Percentiles rank a stretch among this genome's conserved stretches.
phyloP scores from a whole-genome alignment of 92 coral and sea anemone species.

The Parazoanthus darwini region DNA sequence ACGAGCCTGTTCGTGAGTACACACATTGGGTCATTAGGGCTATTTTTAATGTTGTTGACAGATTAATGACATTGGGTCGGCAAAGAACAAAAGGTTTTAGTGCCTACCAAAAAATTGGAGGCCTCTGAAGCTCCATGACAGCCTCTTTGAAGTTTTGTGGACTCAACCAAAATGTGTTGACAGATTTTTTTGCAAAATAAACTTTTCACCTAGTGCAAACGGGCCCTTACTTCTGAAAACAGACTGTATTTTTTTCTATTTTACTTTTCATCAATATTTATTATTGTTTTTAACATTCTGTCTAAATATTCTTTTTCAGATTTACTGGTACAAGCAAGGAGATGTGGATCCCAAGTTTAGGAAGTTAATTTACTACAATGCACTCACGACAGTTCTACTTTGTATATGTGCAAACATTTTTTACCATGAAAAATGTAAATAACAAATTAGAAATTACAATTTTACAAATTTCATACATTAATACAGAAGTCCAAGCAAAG shows the following conservation, averaged over 20 bases:
- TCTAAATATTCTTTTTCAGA: conserved; percentile 55
- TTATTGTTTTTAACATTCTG: background rate
- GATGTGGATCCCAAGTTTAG: conserved; percentile 97
- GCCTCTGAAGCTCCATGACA: too few species aligned
- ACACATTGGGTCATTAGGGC: too few species aligned
- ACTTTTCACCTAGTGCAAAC: background rate
- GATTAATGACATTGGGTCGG: too few species aligned
- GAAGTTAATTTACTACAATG: conserved; percentile 86
- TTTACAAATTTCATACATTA: background rate
- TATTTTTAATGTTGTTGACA: too few species aligned
- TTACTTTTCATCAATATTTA: background rate
- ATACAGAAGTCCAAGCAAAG: too few species aligned
- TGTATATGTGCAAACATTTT: conserved; percentile 89
- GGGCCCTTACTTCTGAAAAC: background rate
- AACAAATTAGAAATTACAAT: background rate
- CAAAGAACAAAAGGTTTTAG: too few species aligned
- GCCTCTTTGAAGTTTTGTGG: too few species aligned
- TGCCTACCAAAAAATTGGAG: too few species aligned
- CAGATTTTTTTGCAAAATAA: background rate
- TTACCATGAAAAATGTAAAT: conserved; percentile 47
- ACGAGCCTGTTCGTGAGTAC: too few species aligned
- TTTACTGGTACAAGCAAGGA: conserved; percentile 98
- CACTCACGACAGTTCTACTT: conserved; percentile 72
- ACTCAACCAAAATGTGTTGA: background rate
- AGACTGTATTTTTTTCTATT: too few species aligned